Evolutionary conservation across 2,888 invertebrate species (phyloP).

Genomic region (Noctua pronuba): DNA sequence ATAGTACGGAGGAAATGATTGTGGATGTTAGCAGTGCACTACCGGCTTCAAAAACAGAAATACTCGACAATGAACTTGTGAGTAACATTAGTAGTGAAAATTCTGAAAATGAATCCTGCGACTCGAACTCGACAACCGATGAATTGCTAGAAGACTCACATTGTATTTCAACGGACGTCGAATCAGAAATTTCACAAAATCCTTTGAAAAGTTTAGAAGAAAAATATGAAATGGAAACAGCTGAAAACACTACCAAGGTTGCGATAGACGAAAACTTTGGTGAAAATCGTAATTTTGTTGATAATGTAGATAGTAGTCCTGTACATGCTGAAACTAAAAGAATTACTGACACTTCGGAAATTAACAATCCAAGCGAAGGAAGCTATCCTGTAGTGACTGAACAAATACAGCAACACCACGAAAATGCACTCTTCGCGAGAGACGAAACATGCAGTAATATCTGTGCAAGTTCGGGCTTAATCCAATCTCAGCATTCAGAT

Average conservation of each 20-base stretch:
- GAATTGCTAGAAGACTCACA: slow-evolving; percentile 25
- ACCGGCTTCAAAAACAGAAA: slow-evolving; percentile 15
- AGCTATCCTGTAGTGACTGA: not conserved
- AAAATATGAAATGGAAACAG: slow-evolving; percentile 13
- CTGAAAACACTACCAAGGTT: slow-evolving; percentile 25
- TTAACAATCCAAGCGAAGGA: slow-evolving; percentile 11
- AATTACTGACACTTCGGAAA: not conserved
- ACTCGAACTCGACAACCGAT: slow-evolving; percentile 3
- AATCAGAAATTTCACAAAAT: slow-evolving; percentile 21
- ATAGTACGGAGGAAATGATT: slow-evolving; percentile 11
- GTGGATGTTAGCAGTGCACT: slow-evolving; percentile 5
- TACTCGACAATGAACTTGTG: slow-evolving; percentile 8
- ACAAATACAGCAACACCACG: slow-evolving; percentile 8
- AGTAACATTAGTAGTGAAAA: slow-evolving; percentile 12
- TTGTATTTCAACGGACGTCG: slow-evolving; percentile 4
- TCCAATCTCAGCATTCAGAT: slow-evolving; percentile 1
- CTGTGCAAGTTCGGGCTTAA: slow-evolving; percentile 8
- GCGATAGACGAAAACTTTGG: slow-evolving; percentile 11
- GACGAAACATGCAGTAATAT: slow-evolving; percentile 12
- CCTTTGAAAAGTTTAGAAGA: slow-evolving; percentile 16
- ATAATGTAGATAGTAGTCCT: slow-evolving; percentile 1
- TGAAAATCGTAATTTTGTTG: slow-evolving; percentile 2
- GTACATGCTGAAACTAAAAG: not conserved
- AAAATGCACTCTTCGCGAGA: slow-evolving; percentile 5
- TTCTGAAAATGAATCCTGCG: slow-evolving; percentile 13